Evolutionary conservation across 35 echinoderm and acorn worm genomes (phyloP).

Genomic region (Apostichopus japonicus): DNA sequence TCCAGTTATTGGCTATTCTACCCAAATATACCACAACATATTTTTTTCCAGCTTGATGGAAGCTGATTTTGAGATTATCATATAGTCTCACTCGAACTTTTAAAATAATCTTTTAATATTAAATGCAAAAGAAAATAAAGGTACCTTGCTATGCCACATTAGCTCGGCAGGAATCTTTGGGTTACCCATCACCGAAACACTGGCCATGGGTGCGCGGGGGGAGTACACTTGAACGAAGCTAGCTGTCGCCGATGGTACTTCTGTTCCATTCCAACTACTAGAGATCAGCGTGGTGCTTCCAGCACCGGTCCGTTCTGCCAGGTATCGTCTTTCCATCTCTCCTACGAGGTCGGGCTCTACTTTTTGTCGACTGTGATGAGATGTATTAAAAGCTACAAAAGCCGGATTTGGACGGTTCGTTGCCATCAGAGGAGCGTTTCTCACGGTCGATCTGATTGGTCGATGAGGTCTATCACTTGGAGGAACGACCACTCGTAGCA

Average conservation of each 20-base stretch:
- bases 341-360: conserved; percentile 45
- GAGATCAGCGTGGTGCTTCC: conserved; percentile 72
- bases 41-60: too few relatives aligned
- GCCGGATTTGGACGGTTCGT: conserved; percentile 67
- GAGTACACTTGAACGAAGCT: conserved; percentile 56
- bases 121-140: not conserved
- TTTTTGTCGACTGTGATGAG: conserved; percentile 44
- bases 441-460: conserved; percentile 45
- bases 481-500: conserved; percentile 78
- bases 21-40: too few relatives aligned
- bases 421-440: conserved; percentile 67
- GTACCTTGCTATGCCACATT: conserved; percentile 71
- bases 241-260: conserved; percentile 65
- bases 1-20: too few relatives aligned
- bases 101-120: too few relatives aligned
- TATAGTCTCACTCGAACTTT: too few relatives aligned
- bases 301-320: not conserved
- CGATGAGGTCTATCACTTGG: conserved; percentile 67
- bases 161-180: conserved; percentile 76
- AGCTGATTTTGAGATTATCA: too few relatives aligned
- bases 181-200: conserved; percentile 78
- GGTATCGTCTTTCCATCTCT: conserved; percentile 66
- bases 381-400: conserved; percentile 76
- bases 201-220: conserved; percentile 23
- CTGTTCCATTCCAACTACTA: conserved; percentile 84